These are phyloP conservation scores for Argyrosomus japonicus DNA, from an alignment of 2,113 vertebrate genomes.

Conservation along the genomic window DNA sequence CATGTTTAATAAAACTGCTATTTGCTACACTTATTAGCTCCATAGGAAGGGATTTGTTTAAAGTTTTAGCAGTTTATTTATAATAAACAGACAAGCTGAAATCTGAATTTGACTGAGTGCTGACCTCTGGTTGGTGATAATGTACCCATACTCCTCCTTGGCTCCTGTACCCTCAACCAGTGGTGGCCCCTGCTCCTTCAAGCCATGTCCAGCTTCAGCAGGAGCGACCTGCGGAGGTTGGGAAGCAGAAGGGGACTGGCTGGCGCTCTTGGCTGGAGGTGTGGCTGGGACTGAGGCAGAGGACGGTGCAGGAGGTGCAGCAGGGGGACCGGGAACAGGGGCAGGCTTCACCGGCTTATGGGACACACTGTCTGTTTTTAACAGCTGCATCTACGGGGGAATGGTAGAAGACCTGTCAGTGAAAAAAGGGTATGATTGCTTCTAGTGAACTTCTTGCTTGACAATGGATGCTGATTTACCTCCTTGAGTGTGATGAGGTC, in stretches of 20 bases:
- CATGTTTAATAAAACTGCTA: not conserved
- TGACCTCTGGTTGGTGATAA: slow-evolving; percentile 94
- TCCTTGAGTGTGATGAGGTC: slow-evolving; percentile 78
- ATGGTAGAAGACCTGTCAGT: not conserved
- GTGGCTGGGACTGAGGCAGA: slow-evolving; percentile 47
- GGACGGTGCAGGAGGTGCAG: slow-evolving; percentile 49
- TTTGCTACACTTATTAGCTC: not conserved
- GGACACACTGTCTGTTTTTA: slow-evolving; percentile 76
- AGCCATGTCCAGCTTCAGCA: slow-evolving; percentile 29
- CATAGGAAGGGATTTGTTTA: not conserved
- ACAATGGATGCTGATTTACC: slow-evolving; percentile 54
- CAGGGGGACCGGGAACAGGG: slow-evolving; percentile 27
- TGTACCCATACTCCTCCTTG: slow-evolving; percentile 94
- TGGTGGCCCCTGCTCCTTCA: slow-evolving; percentile 56
- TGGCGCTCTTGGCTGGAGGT: slow-evolving; percentile 55
- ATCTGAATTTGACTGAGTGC: slow-evolving; percentile 22
- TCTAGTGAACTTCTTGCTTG: not conserved
- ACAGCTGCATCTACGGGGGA: slow-evolving; percentile 69
- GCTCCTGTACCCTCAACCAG: slow-evolving; percentile 37
- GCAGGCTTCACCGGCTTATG: slow-evolving; percentile 64
- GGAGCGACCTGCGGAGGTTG: slow-evolving; percentile 48
- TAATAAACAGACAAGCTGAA: not conserved
- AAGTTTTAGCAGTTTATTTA: slow-evolving; percentile 1
- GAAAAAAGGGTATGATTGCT: not conserved
- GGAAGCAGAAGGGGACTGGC: slow-evolving; percentile 20